Percentiles rank a stretch among this genome's conserved stretches.
Conservation (phyloP, 2,888 invertebrate species). For the Pheosia gnoma region DNA sequence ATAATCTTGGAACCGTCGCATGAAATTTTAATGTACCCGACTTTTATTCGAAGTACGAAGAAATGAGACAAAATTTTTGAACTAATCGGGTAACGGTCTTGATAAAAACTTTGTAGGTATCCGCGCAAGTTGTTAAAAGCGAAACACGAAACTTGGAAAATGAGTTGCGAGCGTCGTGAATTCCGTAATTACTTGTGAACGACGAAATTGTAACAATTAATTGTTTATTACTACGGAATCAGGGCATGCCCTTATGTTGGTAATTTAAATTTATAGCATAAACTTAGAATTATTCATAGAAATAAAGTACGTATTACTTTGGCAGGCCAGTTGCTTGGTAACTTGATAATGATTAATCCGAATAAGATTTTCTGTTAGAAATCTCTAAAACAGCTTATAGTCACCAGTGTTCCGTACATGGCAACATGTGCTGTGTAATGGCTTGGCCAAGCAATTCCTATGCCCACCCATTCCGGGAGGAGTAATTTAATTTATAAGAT, state of each 20-base stretch:
- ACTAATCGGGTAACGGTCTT: conserved; percentile 3
- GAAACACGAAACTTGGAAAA: conserved; percentile 25
- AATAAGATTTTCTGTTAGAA: too few relatives aligned
- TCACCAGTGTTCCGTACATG: too few relatives aligned
- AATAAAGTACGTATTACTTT: too few relatives aligned
- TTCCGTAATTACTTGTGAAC: background rate
- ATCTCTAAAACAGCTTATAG: too few relatives aligned
- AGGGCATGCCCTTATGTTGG: background rate
- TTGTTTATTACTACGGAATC: background rate
- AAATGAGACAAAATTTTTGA: conserved; percentile 5
- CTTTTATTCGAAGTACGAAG: conserved; percentile 5
- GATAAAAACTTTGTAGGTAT: conserved; percentile 11
- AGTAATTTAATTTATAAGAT: too few relatives aligned
- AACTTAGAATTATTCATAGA: too few relatives aligned
- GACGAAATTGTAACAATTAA: background rate
- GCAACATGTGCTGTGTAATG: too few relatives aligned
- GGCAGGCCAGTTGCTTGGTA: too few relatives aligned
- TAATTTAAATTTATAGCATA: too few relatives aligned
- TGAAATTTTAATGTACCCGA: conserved; percentile 12
- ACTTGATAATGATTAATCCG: too few relatives aligned
- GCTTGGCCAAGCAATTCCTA: too few relatives aligned
- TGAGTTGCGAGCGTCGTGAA: conserved; percentile 7
- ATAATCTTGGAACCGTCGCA: conserved; percentile 1
- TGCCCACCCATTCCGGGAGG: too few relatives aligned
- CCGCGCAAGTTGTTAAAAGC: conserved; percentile 10